Base-by-base conservation (phyloP, 2,797 vertebrate species). In the Forpus xanthops region DNA sequence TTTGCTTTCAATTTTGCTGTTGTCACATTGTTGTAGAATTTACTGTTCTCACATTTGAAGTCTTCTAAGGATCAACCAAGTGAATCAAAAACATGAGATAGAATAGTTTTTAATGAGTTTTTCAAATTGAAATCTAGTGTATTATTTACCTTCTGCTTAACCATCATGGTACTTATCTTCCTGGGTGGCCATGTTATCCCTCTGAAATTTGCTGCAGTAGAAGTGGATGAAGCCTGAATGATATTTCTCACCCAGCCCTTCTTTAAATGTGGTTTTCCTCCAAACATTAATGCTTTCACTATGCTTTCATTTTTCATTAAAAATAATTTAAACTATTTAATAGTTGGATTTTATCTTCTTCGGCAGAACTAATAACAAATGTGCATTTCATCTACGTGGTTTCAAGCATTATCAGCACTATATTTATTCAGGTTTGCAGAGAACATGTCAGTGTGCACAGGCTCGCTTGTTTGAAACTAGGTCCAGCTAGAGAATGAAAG, bases 251-350 rank as follows among this genome's bases (percentile, higher is more conserved):
- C 58, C 42, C 61, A 91, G 25, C n/a, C 53, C 55, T 90, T 66
- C 66, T 93, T 93, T 81, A 95, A 94, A 93, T 89, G 72, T 89
- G 89, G 60, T 77, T 96, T 95, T 85, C 67, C 94, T 31, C 42
- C 50, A 78, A 89, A 92, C 28, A 58, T 85, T 75, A 62, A 45
- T 58, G 44, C 84, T 88, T 93, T 73, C 60, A 70, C 24, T 72
- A 4, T 67, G 18, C 60, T 90, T 96, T 86, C 39, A 61, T 95
- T 92, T 95, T 78, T 61, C 42, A 58, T 96, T 84, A 56, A 67
- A 94, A 93, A 76, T 39, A 82, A 84, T 87, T 72, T 60, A 42
- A 88, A 39, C 35, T 88, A 20, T 78, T 88, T 76, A 52, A 78
- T 88, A 90, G 84, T 71, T 86, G 88, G 87, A 75, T 81, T 20